These are phyloP conservation scores for Caracal caracal DNA, from an alignment of 2,113 vertebrate genomes.

Conservation along the genomic window DNA sequence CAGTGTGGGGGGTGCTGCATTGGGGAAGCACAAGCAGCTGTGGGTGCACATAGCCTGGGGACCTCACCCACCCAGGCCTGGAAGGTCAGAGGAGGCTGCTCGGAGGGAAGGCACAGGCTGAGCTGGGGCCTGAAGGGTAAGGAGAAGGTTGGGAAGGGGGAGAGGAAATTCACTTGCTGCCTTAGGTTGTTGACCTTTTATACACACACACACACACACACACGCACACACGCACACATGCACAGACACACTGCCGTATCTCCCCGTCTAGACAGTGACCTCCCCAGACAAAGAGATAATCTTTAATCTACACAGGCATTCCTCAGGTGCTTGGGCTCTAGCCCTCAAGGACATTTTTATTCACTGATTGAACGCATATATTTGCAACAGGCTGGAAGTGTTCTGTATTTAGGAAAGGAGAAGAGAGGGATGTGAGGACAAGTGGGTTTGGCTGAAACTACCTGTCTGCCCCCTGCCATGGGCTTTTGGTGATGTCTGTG, in stretches of 20 bases:
- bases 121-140: background rate
- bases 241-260: background rate
- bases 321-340: background rate
- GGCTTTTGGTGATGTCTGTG: background rate
- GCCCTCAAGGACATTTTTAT: background rate
- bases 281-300: background rate
- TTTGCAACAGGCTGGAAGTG: background rate
- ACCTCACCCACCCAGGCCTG: background rate
- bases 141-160: background rate
- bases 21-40: fast-evolving
- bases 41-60: background rate
- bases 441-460: background rate
- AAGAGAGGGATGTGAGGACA: background rate
- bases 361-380: background rate
- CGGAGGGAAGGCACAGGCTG: background rate
- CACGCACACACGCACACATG: too few species aligned
- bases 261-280: background rate
- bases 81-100: background rate
- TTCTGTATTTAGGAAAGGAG: background rate
- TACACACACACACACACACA: fast-evolving
- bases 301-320: background rate
- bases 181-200: background rate
- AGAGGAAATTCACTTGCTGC: background rate
- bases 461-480: background rate
- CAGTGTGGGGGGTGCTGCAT: background rate